These are phyloP conservation scores for Berghia stephanieae DNA, from an alignment of 1,140 invertebrate genomes.

Conservation along the genomic window DNA sequence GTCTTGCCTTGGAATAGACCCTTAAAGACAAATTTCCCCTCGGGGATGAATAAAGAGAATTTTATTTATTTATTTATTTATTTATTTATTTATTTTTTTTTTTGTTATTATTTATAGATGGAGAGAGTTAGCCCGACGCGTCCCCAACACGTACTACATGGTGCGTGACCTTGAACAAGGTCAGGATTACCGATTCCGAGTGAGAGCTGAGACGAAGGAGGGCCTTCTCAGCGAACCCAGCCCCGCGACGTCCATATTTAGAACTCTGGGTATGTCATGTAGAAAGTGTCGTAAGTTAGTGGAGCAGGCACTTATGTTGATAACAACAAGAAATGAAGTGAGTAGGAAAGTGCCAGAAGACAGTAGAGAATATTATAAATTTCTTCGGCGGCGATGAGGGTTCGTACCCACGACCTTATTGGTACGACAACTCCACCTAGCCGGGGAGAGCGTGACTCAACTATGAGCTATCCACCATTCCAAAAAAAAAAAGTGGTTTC, in stretches of 20 bases:
- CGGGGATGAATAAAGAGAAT: too few species aligned
- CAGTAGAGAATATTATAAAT: not conserved
- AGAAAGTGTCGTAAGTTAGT: too few species aligned
- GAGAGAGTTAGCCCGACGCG: slow-evolving; percentile 50
- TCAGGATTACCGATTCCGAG: slow-evolving; percentile 59
- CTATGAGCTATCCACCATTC: too few species aligned
- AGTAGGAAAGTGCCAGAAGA: not conserved
- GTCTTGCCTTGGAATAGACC: too few species aligned
- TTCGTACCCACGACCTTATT: too few species aligned
- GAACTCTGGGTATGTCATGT: slow-evolving; percentile 48
- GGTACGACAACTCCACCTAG: too few species aligned
- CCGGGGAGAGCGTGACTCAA: too few species aligned
- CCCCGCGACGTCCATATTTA: slow-evolving; percentile 55
- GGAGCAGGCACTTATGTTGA: too few species aligned
- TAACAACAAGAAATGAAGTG: not conserved
- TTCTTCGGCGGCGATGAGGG: too few species aligned
- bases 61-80: too few species aligned
- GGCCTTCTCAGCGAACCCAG: slow-evolving; percentile 55
- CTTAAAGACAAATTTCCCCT: too few species aligned
- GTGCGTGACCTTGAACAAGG: slow-evolving; percentile 52
- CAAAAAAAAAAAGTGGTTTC: too few species aligned
- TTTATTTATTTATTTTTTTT: slow-evolving; percentile 39
- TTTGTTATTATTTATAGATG: slow-evolving; percentile 44
- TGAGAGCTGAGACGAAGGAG: slow-evolving; percentile 46
- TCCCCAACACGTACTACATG: slow-evolving; percentile 49